phyloP scores from a whole-genome alignment of 2,797 vertebrate genomes.

The Sebastes cheni region DNA sequence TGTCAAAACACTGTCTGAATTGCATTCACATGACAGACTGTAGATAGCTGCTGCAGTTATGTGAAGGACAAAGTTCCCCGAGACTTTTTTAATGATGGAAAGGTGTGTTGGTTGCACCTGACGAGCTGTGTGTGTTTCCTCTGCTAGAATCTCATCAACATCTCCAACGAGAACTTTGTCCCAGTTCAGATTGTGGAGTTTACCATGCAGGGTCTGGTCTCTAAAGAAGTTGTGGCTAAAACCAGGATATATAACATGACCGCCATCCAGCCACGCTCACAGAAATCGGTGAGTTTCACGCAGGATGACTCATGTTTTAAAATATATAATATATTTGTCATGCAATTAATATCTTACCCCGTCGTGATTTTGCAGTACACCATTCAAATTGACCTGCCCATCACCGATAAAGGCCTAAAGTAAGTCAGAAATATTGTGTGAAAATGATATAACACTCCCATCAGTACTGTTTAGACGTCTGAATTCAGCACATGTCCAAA shows the following conservation, averaged over 20 bases:
- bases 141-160: conserved; percentile 85
- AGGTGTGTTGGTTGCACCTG: not conserved
- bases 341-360: not conserved
- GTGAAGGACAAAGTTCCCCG: conserved; percentile 22
- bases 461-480: not conserved
- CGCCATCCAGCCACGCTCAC: conserved; percentile 74
- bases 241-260: conserved; percentile 75
- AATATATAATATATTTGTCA: not conserved
- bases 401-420: conserved; percentile 74
- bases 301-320: not conserved
- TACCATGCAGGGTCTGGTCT: conserved; percentile 82
- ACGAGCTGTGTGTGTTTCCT: not conserved
- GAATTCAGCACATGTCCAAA: not conserved
- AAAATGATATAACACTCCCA: rapidly evolving
- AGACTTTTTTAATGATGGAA: not conserved
- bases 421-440: conserved; percentile 58
- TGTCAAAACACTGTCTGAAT: not conserved
- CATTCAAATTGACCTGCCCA: conserved; percentile 62
- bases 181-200: conserved; percentile 78
- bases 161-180: conserved; percentile 89
- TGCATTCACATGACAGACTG: conserved; percentile 30
- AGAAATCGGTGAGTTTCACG: conserved; percentile 76
- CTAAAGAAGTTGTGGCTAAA: conserved; percentile 78
- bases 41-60: not conserved
- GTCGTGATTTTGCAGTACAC: conserved; percentile 74